These are phyloP conservation scores for Clarias fuscus DNA, from an alignment of 2,797 vertebrate species.

Conservation along the genomic window DNA sequence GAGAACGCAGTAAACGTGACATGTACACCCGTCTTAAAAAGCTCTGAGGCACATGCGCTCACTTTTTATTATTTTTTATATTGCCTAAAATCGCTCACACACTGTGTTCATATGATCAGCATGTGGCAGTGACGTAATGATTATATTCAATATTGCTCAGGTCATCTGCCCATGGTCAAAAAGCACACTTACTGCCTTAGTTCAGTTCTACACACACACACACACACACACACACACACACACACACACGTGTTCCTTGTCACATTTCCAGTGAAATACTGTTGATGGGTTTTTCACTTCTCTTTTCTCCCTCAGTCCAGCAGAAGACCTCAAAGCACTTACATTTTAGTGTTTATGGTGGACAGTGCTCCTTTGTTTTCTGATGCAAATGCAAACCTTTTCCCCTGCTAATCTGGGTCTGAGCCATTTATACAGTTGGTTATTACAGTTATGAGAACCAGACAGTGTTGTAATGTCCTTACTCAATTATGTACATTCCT, in stretches of 20 bases:
- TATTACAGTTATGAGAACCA: neutral
- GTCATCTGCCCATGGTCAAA: neutral
- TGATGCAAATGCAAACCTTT: neutral
- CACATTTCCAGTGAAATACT: slow-evolving; percentile 18
- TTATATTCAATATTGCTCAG: neutral
- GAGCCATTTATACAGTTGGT: slow-evolving; percentile 24
- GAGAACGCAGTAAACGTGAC: slow-evolving; percentile 87
- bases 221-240: neutral
- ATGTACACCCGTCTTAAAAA: slow-evolving; percentile 90
- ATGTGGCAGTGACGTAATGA: slow-evolving; percentile 19
- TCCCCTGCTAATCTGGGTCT: neutral
- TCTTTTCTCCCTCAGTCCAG: slow-evolving; percentile 50
- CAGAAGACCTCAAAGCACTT: slow-evolving; percentile 41
- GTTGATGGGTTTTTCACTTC: slow-evolving; percentile 33
- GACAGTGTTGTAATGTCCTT: slow-evolving; percentile 17
- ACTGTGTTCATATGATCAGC: slow-evolving; percentile 30
- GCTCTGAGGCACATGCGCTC: slow-evolving; percentile 67
- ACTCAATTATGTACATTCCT: slow-evolving; percentile 33
- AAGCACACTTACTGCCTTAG: slow-evolving; percentile 24
- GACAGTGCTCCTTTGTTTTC: neutral
- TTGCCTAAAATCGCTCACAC: slow-evolving; percentile 23
- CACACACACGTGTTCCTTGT: neutral
- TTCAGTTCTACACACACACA: neutral
- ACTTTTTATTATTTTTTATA: neutral
- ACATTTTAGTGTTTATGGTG: slow-evolving; percentile 10